These are phyloP conservation scores for Ceratina calcarata DNA, from an alignment of 1,140 invertebrate species.

Conservation along the genomic window DNA sequence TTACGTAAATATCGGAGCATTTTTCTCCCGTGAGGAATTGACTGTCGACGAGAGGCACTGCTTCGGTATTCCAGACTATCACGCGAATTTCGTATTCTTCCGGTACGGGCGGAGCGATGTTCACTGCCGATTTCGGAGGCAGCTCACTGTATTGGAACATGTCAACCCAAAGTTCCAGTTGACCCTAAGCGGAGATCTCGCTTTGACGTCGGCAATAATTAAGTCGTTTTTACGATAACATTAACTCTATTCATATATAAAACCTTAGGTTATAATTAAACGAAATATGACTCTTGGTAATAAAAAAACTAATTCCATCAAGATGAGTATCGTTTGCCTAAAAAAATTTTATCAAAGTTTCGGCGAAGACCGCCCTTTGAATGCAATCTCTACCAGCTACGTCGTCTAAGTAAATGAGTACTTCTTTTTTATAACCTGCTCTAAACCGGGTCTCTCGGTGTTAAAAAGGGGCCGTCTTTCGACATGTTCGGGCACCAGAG, in stretches of 20 bases:
- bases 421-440: conserved; percentile 84
- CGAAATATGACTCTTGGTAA: no score
- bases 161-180: conserved; percentile 94
- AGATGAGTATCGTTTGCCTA: background rate
- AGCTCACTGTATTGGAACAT: conserved; percentile 87
- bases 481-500: conserved; percentile 93
- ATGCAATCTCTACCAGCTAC: background rate
- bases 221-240: no score
- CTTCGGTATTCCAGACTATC: conserved; percentile 90
- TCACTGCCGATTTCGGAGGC: conserved; percentile 84
- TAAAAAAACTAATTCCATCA: background rate
- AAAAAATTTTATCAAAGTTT: background rate
- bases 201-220: background rate
- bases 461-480: conserved; percentile 91
- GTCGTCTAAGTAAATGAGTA: background rate
- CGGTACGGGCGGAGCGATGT: conserved; percentile 89
- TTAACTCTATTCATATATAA: no score
- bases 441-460: conserved; percentile 88
- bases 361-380: background rate
- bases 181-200: conserved; percentile 84
- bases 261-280: no score
- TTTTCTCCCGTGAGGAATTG: conserved; percentile 90
- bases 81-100: conserved; percentile 90
- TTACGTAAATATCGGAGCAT: conserved; percentile 92
- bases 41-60: conserved; percentile 87